Evolutionary conservation across 2,797 vertebrate genomes (phyloP).

Genomic region (Buceros bicornis): DNA sequence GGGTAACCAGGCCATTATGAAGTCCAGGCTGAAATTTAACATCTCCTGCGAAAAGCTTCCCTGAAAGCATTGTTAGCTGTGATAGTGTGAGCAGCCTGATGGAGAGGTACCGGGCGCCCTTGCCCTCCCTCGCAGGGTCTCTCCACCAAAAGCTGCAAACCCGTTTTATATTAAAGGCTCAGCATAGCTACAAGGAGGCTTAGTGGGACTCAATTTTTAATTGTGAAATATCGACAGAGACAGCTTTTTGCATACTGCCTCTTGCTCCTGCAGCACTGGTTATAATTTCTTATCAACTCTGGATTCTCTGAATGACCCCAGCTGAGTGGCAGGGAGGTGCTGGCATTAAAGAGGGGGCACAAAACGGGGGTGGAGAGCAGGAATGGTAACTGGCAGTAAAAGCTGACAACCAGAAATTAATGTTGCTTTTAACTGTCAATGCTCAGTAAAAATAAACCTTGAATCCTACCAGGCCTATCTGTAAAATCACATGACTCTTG

Average conservation of each 20-base stretch:
- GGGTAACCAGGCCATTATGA: background rate
- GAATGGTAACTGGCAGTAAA: background rate
- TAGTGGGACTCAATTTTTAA: background rate
- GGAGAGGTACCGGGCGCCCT: background rate
- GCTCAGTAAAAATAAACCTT: slow-evolving; percentile 16
- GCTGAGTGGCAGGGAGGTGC: background rate
- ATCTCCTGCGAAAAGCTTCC: background rate
- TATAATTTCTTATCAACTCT: background rate
- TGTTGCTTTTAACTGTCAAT: background rate
- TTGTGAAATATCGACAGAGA: background rate
- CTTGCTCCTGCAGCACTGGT: background rate
- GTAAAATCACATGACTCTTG: background rate
- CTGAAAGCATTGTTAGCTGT: background rate
- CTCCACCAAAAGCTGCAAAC: background rate
- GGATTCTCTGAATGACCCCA: background rate
- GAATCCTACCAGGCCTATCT: background rate
- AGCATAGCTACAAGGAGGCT: background rate
- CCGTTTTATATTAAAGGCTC: background rate
- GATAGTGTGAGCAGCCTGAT: background rate
- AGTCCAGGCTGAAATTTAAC: background rate
- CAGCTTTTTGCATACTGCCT: background rate
- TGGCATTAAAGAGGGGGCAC: background rate
- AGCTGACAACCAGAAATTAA: slow-evolving; percentile 16
- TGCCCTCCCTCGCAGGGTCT: background rate
- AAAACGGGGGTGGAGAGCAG: rapidly evolving